phyloP scores from a whole-genome alignment of 2,797 vertebrate species.

The Anguilla megastoma region DNA sequence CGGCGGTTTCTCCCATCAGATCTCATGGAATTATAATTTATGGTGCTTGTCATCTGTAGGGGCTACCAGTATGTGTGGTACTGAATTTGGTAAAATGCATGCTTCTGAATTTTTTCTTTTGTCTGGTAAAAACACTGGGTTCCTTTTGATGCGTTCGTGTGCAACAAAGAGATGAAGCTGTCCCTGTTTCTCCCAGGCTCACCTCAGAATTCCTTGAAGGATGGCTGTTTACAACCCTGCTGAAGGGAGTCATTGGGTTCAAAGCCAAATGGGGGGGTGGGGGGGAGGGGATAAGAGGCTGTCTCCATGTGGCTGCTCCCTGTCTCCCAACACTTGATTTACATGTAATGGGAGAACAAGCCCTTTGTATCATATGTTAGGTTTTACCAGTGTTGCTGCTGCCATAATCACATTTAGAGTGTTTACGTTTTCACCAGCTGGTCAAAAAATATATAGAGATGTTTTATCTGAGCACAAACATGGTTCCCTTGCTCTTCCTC shows the following conservation, averaged over 20 bases:
- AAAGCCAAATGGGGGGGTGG: neutral
- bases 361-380: neutral
- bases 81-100: neutral
- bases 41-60: neutral
- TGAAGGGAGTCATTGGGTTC: constrained; percentile 30
- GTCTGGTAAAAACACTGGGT: neutral
- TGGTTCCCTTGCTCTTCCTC: neutral
- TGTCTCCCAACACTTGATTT: constrained; percentile 20
- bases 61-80: neutral
- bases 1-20: neutral
- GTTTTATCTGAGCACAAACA: neutral
- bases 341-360: neutral
- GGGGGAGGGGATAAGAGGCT: neutral
- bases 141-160: neutral
- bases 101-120: neutral
- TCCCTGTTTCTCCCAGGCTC: constrained; percentile 6
- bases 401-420: neutral
- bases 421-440: neutral
- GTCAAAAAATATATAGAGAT: neutral
- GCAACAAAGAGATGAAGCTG: neutral
- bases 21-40: neutral
- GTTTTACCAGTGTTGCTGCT: neutral
- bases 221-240: constrained; percentile 23
- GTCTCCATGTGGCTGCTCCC: neutral
- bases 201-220: constrained; percentile 34